Conservation (phyloP, 2,797 vertebrate genomes). For the Chiloscyllium punctatum region DNA sequence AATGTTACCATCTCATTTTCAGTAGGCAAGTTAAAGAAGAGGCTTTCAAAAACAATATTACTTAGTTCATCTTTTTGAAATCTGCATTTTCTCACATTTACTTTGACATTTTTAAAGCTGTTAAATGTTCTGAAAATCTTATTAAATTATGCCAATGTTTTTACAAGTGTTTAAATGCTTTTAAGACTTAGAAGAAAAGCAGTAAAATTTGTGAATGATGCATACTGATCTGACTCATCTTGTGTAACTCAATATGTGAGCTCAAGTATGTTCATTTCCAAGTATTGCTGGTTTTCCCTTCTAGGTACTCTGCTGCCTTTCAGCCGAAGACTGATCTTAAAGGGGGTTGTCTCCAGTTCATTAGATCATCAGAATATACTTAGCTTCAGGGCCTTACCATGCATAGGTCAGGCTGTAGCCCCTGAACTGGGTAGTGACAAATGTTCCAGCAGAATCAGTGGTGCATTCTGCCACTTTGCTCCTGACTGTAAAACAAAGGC, state of each 20-base stretch:
- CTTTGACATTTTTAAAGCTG: not conserved
- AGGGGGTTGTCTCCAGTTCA: not conserved
- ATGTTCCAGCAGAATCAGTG: not conserved
- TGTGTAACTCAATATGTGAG: too few species aligned
- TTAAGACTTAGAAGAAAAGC: not conserved
- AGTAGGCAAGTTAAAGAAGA: not conserved
- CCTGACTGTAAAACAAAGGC: not conserved
- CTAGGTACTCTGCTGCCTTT: not conserved
- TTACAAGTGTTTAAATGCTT: not conserved
- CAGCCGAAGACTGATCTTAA: not conserved
- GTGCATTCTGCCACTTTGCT: not conserved
- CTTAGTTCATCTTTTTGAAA: not conserved
- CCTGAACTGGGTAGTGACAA: not conserved
- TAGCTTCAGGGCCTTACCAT: not conserved
- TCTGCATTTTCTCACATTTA: not conserved
- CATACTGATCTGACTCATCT: too few species aligned
- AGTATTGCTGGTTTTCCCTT: too few species aligned
- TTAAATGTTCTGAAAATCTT: not conserved
- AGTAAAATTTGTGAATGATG: too few species aligned
- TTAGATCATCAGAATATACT: not conserved
- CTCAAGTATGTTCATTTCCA: too few species aligned
- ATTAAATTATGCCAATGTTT: not conserved
- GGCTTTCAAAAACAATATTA: not conserved
- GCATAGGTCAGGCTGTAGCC: not conserved
- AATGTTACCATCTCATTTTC: not conserved